Evolutionary conservation across 2,113 vertebrate species (phyloP).

Genomic region (Mesocricetus auratus): DNA sequence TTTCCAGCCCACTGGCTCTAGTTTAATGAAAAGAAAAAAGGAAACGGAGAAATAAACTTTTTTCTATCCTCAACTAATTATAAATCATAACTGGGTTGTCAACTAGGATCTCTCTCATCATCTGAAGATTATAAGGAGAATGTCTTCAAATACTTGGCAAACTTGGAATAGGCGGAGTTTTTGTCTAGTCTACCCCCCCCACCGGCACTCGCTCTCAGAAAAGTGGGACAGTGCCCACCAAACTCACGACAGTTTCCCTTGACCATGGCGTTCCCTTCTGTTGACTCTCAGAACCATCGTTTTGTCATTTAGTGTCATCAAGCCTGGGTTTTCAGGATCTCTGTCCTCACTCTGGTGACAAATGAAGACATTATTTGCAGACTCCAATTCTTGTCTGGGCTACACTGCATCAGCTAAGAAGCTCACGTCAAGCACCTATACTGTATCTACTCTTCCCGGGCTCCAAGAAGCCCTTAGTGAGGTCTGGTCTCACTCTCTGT

Average conservation of each 20-base stretch:
- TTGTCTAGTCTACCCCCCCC: background rate
- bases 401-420: background rate
- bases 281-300: background rate
- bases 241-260: background rate
- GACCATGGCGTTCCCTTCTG: background rate
- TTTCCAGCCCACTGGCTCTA: background rate
- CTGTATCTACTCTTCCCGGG: too few species aligned
- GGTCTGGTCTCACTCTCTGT: background rate
- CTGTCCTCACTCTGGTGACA: background rate
- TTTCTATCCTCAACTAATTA: background rate
- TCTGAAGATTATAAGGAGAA: background rate
- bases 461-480: background rate
- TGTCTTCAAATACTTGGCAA: background rate
- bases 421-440: background rate
- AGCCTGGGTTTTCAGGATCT: conserved; percentile 4
- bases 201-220: background rate
- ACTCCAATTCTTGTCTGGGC: background rate
- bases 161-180: background rate
- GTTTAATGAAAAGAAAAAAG: too few species aligned
- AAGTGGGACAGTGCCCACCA: background rate
- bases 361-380: background rate
- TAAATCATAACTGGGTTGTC: background rate
- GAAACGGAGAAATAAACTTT: too few species aligned
- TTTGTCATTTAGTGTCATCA: background rate
- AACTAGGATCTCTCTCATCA: background rate